Evolutionary conservation across 2,888 invertebrate species (phyloP).

Genomic region (Norana najaformis): DNA sequence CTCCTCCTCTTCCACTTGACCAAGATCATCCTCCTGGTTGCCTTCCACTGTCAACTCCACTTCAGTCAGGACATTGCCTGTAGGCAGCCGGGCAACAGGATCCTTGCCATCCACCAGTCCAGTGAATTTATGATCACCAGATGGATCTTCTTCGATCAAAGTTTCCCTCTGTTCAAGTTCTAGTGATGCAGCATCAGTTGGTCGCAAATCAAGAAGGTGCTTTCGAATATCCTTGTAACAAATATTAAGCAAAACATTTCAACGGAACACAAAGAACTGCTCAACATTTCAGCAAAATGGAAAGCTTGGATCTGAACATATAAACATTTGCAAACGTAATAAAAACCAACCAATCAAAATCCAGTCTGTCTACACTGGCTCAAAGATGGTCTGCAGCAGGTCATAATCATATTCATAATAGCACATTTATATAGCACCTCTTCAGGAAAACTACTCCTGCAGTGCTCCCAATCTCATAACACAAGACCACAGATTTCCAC

Average conservation of each 20-base stretch:
- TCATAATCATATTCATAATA: too few species aligned
- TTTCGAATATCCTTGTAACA: neutral
- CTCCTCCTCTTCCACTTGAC: neutral
- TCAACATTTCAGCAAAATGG: neutral
- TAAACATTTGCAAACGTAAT: too few species aligned
- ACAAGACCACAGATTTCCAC: too few species aligned
- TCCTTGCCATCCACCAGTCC: neutral
- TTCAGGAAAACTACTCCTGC: too few species aligned
- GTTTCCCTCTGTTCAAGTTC: neutral
- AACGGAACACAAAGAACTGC: neutral
- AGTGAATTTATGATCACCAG: neutral
- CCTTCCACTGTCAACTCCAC: constrained; percentile 9
- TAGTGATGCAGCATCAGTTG: neutral
- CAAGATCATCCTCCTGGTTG: neutral
- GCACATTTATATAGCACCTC: too few species aligned
- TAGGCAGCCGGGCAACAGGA: neutral
- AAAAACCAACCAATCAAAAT: too few species aligned
- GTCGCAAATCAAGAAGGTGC: neutral
- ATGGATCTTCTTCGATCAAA: neutral
- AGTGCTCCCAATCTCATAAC: too few species aligned
- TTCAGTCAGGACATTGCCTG: neutral
- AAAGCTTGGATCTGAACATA: neutral
- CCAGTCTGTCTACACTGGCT: too few species aligned
- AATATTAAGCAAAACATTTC: neutral
- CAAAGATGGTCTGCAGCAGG: too few species aligned